Conservation (phyloP, 2,113 vertebrate species). For the Gobio gobio region DNA sequence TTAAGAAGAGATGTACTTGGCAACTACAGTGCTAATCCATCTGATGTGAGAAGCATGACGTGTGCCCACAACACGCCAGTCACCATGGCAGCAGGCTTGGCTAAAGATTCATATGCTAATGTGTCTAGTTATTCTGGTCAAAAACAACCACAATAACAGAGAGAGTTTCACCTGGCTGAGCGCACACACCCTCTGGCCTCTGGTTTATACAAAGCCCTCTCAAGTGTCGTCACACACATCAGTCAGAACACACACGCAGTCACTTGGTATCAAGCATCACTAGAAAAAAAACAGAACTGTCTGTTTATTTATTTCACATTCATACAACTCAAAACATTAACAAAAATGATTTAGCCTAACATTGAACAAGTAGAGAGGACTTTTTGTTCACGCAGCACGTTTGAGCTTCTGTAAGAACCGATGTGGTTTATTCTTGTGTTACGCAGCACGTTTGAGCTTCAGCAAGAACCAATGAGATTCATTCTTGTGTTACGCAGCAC, state of each 20-base stretch:
- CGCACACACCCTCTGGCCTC: neutral
- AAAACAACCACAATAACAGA: neutral
- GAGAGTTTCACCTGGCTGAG: neutral
- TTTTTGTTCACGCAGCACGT: neutral
- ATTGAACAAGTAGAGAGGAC: neutral
- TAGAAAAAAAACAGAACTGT: neutral
- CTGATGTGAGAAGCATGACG: neutral
- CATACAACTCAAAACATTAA: neutral
- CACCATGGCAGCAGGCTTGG: neutral
- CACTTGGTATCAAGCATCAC: neutral
- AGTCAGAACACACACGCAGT: neutral
- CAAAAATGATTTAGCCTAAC: neutral
- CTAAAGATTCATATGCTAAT: neutral
- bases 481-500: no score
- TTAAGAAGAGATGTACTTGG: slow-evolving; percentile 17
- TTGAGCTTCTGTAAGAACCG: no score
- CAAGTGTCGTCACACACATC: neutral
- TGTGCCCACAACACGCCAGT: neutral
- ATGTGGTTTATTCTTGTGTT: no score
- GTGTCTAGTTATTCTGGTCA: neutral
- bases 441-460: no score
- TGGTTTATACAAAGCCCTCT: neutral
- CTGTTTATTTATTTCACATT: slow-evolving; percentile 1
- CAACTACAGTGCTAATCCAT: neutral
- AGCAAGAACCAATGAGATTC: no score